These are phyloP conservation scores for Trachelipus rathkii DNA, from an alignment of 1,140 invertebrate species.

Conservation along the genomic window DNA sequence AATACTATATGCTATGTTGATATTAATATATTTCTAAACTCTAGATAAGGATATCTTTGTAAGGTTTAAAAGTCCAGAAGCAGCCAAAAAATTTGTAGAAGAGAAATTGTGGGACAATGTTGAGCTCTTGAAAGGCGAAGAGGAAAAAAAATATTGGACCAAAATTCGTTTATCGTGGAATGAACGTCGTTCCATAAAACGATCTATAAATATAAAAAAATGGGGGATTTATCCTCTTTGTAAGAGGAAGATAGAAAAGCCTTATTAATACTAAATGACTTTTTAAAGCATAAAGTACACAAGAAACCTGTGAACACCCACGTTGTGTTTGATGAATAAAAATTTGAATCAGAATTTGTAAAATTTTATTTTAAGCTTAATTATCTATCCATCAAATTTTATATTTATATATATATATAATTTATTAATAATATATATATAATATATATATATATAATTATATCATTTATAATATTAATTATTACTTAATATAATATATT, in stretches of 20 bases:
- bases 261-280: constrained; percentile 27
- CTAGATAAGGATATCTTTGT: constrained; percentile 36
- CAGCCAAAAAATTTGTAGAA: constrained; percentile 25
- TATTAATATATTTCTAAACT: too few species aligned
- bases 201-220: constrained; percentile 3
- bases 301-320: constrained; percentile 22
- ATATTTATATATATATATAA: neutral
- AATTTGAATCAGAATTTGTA: too few species aligned
- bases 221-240: neutral
- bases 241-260: constrained; percentile 35
- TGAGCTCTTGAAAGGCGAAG: constrained; percentile 26
- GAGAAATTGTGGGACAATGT: constrained; percentile 31
- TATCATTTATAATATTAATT: too few species aligned
- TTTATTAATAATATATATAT: too few species aligned
- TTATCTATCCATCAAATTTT: too few species aligned
- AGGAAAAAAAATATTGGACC: constrained; percentile 35
- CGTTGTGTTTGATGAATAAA: constrained; percentile 35
- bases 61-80: constrained; percentile 23
- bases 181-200: constrained; percentile 20
- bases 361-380: too few species aligned
- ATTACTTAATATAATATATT: too few species aligned
- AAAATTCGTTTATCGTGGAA: constrained; percentile 26
- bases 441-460: too few species aligned
- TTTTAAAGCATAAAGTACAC: constrained; percentile 26
- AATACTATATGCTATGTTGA: constrained; percentile 31